A percentile compares a stretch with the other conserved stretches of the same genome.
Conservation (phyloP, 2,888 invertebrate genomes). For the Cerastis leucographa region DNA sequence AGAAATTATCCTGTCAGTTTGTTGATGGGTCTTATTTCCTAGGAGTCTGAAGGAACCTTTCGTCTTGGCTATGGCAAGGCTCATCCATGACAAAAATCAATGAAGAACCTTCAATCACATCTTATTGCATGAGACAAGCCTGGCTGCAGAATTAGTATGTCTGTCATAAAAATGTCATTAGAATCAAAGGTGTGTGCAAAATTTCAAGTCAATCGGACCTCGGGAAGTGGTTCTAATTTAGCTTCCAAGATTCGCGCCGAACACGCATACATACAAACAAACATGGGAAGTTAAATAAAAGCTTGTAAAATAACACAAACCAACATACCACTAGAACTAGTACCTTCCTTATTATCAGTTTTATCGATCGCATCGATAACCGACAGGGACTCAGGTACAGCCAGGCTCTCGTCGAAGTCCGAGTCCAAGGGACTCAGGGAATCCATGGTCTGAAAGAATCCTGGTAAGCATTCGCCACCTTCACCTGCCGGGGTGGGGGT, state of each 20-base stretch:
- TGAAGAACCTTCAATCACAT: neutral
- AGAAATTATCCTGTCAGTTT: neutral
- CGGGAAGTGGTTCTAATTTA: too few relatives aligned
- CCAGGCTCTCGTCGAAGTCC: constrained; percentile 95
- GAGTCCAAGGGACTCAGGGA: constrained; percentile 91
- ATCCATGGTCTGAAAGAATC: constrained; percentile 88
- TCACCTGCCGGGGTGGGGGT: constrained; percentile 82
- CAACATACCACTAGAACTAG: constrained; percentile 75
- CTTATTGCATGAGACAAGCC: too few relatives aligned
- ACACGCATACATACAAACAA: too few relatives aligned
- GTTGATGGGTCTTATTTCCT: neutral
- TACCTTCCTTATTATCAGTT: constrained; percentile 78
- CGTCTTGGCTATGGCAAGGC: neutral
- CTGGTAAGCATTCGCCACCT: constrained; percentile 85
- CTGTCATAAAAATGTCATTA: too few relatives aligned
- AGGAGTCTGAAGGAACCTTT: neutral
- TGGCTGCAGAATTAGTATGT: too few relatives aligned
- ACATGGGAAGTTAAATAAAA: too few relatives aligned
- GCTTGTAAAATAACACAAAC: too few relatives aligned
- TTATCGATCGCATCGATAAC: constrained; percentile 90
- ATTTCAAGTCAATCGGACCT: too few relatives aligned
- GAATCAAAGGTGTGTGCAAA: too few relatives aligned
- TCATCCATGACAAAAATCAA: neutral
- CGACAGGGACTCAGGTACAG: constrained; percentile 94
- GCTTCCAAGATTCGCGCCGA: too few relatives aligned